Conservation (phyloP, 2,888 invertebrate genomes). For the Cephus pygmeus region DNA sequence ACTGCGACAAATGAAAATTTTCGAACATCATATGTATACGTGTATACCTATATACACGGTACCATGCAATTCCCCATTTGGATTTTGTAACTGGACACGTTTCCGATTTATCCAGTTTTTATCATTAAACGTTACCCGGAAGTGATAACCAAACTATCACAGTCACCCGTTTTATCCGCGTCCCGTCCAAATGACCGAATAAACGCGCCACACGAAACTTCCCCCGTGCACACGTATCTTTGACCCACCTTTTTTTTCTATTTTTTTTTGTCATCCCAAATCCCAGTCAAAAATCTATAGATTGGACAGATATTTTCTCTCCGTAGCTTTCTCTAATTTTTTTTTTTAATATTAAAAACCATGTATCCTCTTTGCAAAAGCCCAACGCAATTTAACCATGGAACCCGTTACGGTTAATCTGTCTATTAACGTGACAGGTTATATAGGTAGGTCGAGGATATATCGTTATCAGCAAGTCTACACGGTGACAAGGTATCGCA, state of each 20-base stretch:
- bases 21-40: neutral
- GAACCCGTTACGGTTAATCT: conserved; percentile 27
- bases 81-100: neutral
- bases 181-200: neutral
- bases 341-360: neutral
- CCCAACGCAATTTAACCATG: neutral
- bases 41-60: neutral
- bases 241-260: neutral
- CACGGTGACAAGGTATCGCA: neutral
- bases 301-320: neutral
- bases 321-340: neutral
- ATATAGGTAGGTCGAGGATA: neutral
- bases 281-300: neutral
- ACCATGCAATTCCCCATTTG: neutral
- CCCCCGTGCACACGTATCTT: neutral
- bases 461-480: neutral
- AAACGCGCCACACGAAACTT: neutral
- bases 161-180: neutral
- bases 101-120: neutral
- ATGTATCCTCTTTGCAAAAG: neutral
- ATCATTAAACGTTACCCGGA: neutral
- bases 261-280: neutral
- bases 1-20: neutral
- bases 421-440: conserved; percentile 41
- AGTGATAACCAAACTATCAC: neutral